phyloP scores from a whole-genome alignment of 2,113 vertebrate species.

The Pogona vitticeps region DNA sequence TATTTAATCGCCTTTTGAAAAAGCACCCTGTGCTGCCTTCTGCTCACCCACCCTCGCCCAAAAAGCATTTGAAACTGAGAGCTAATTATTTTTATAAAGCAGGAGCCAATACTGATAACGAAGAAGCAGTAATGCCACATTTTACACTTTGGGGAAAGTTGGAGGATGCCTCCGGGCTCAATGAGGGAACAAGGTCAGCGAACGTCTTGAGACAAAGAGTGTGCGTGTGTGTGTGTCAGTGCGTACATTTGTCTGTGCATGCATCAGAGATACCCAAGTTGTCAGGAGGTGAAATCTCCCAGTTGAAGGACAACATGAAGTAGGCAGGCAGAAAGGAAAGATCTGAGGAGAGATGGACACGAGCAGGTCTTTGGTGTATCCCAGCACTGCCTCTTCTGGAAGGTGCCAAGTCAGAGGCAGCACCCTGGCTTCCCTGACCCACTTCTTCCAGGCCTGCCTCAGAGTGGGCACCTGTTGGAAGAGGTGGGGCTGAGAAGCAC shows the following conservation, averaged over 20 bases:
- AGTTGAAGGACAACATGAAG: background rate
- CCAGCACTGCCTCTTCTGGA: too few relatives aligned
- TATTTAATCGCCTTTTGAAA: constrained; percentile 48
- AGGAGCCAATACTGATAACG: background rate
- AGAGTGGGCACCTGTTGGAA: too few relatives aligned
- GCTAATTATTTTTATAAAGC: constrained; percentile 46
- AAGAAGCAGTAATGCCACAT: constrained; percentile 6
- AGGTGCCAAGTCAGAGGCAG: too few relatives aligned
- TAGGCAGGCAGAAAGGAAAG: background rate
- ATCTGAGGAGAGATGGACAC: too few relatives aligned
- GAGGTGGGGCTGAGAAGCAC: too few relatives aligned
- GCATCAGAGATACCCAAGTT: background rate
- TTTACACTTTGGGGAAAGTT: constrained; percentile 4
- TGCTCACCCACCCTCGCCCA: constrained; percentile 35
- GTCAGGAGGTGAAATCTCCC: background rate
- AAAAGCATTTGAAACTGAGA: constrained; percentile 35
- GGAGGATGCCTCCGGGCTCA: background rate
- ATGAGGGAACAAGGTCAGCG: too few relatives aligned
- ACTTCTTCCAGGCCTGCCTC: too few relatives aligned
- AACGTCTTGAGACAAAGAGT: background rate
- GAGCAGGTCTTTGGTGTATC: too few relatives aligned
- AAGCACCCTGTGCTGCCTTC: constrained; percentile 18
- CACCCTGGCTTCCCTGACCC: too few relatives aligned
- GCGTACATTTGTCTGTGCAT: too few relatives aligned
- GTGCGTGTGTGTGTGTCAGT: background rate